Evolutionary conservation across 2,113 vertebrate species (phyloP).

Genomic region (Terrapene triunguis): DNA sequence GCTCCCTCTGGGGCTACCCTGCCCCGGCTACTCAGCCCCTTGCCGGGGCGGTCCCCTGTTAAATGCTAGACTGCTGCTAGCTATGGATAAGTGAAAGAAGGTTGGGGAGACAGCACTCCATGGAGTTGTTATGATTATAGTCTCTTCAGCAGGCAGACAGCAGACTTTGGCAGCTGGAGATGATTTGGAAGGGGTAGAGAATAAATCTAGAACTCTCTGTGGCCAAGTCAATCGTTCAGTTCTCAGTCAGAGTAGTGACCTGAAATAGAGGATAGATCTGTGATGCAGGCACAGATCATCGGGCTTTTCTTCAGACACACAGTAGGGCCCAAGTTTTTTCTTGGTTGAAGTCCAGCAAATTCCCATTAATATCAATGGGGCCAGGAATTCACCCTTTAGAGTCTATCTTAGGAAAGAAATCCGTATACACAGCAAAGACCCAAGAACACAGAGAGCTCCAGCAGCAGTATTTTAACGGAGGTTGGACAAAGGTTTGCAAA

Average conservation of each 20-base stretch:
- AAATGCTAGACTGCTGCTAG: neutral
- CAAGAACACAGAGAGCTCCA: neutral
- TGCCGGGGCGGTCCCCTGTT: neutral
- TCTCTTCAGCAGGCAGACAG: neutral
- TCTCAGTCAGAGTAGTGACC: neutral
- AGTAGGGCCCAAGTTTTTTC: neutral
- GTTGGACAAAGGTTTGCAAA: neutral
- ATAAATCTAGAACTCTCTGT: neutral
- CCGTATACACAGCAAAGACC: neutral
- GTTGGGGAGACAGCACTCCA: neutral
- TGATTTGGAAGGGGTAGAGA: neutral
- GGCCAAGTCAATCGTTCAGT: neutral
- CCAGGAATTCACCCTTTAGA: neutral
- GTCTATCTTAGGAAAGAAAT: neutral
- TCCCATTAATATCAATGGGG: neutral
- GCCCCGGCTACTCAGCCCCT: no score
- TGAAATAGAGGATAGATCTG: neutral
- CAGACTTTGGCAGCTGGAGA: neutral
- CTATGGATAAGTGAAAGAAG: neutral
- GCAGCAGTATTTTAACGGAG: neutral
- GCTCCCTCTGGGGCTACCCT: no score
- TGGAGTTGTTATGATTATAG: neutral
- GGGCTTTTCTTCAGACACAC: accelerated
- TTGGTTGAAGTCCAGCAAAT: neutral
- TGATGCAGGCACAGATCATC: neutral